These are phyloP conservation scores for Calliphora vicina DNA, from an alignment of 1,140 invertebrate species.

Conservation along the genomic window DNA sequence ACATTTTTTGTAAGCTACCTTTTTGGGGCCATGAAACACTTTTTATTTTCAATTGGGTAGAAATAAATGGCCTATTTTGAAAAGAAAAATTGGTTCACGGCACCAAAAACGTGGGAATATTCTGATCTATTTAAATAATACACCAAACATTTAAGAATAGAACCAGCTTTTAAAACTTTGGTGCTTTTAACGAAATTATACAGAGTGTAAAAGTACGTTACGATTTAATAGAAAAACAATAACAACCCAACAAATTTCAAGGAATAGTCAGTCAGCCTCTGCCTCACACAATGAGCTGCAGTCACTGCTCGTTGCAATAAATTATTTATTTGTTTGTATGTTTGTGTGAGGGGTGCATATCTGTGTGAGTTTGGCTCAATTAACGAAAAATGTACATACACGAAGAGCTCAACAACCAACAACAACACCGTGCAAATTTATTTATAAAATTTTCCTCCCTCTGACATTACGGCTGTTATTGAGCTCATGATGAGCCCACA, in stretches of 20 bases:
- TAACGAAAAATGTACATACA: background rate
- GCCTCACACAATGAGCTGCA: background rate
- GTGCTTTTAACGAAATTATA: background rate
- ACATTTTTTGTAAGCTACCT: too few relatives aligned
- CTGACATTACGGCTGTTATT: slow-evolving; percentile 1
- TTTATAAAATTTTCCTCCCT: slow-evolving; percentile 24
- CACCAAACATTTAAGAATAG: too few relatives aligned
- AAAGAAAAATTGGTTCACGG: too few relatives aligned
- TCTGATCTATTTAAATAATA: too few relatives aligned
- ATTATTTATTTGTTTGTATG: background rate
- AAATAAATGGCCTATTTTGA: too few relatives aligned
- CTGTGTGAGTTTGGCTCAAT: background rate
- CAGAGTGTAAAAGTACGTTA: background rate
- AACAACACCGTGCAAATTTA: background rate
- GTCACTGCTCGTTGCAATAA: background rate
- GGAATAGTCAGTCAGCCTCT: background rate
- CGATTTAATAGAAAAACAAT: background rate
- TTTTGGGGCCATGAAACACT: too few relatives aligned
- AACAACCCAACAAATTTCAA: background rate
- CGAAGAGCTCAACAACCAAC: background rate
- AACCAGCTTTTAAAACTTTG: too few relatives aligned
- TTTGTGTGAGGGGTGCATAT: background rate
- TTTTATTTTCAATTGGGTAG: too few relatives aligned
- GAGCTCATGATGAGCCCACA: slow-evolving; percentile 30
- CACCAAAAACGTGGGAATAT: too few relatives aligned